These are phyloP conservation scores for Drosophila yakuba DNA, from an alignment of 1,140 invertebrate species.

Conservation along the genomic window DNA sequence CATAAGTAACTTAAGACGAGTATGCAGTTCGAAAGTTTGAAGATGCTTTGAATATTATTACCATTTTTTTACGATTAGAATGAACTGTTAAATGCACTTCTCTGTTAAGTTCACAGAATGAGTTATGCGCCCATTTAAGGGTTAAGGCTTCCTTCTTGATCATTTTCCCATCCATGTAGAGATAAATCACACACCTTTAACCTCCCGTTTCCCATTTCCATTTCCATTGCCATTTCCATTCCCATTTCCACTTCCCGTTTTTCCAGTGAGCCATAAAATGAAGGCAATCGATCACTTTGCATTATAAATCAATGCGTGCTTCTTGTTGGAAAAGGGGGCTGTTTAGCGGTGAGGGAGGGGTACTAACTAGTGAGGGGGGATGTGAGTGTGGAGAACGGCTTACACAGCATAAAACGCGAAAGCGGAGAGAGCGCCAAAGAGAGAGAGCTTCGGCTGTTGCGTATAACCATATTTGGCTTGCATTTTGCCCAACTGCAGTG, in stretches of 20 bases:
- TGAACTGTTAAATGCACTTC: neutral
- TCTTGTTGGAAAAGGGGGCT: neutral
- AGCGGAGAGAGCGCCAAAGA: neutral
- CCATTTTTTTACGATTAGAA: neutral
- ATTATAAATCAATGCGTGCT: slow-evolving; percentile 38
- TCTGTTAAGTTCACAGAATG: neutral
- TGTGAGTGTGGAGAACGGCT: slow-evolving; percentile 8
- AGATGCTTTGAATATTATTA: neutral
- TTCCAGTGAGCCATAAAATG: slow-evolving; percentile 40
- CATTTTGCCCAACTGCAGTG: slow-evolving; percentile 67
- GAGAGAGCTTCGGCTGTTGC: slow-evolving; percentile 46
- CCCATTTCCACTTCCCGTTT: slow-evolving; percentile 38
- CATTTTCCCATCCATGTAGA: neutral
- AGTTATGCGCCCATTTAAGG: neutral
- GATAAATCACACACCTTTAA: slow-evolving; percentile 42
- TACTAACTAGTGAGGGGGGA: neutral
- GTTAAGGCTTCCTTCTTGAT: neutral
- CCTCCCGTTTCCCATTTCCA: slow-evolving; percentile 12
- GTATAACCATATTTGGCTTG: slow-evolving; percentile 81
- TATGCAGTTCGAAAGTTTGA: neutral
- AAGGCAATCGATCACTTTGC: slow-evolving; percentile 45
- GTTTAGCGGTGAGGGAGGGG: neutral
- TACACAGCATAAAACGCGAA: slow-evolving; percentile 6
- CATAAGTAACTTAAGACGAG: neutral
- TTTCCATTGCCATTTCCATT: slow-evolving; percentile 32